Evolutionary conservation across 2,888 invertebrate genomes (phyloP).

Genomic region (Ectemnius lituratus): DNA sequence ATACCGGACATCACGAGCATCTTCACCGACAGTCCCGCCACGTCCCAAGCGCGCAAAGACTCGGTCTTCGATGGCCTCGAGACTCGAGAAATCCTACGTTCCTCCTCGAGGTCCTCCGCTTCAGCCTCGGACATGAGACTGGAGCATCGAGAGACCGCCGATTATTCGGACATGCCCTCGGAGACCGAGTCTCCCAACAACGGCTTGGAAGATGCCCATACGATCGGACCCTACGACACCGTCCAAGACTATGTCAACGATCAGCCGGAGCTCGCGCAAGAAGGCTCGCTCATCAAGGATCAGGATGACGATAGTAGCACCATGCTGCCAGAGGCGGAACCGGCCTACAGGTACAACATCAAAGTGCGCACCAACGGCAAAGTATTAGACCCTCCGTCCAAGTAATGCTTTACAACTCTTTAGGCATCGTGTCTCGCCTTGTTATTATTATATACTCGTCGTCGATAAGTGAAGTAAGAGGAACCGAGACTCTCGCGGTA

Average conservation of each 20-base stretch:
- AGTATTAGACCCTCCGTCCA: constrained; percentile 77
- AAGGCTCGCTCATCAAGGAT: constrained; percentile 59
- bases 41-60: constrained; percentile 63
- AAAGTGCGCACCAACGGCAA: constrained; percentile 76
- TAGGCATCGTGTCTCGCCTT: constrained; percentile 53
- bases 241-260: constrained; percentile 76
- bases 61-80: constrained; percentile 72
- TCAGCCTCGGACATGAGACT: constrained; percentile 55
- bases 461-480: constrained; percentile 41
- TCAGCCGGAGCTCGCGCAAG: constrained; percentile 75
- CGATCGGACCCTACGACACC: constrained; percentile 83
- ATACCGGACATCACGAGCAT: constrained; percentile 82
- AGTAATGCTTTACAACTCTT: constrained; percentile 66
- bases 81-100: constrained; percentile 70
- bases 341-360: constrained; percentile 76
- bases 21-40: constrained; percentile 80
- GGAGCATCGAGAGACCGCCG: constrained; percentile 63
- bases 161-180: constrained; percentile 50
- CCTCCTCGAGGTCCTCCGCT: constrained; percentile 53
- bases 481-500: constrained; percentile 41
- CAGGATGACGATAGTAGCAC: constrained; percentile 75
- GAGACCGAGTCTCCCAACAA: constrained; percentile 67
- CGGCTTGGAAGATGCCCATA: constrained; percentile 72
- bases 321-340: constrained; percentile 74
- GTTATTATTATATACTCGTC: constrained; percentile 24